phyloP scores from a whole-genome alignment of 1,140 invertebrate genomes.

The Lucilia cuprina region DNA sequence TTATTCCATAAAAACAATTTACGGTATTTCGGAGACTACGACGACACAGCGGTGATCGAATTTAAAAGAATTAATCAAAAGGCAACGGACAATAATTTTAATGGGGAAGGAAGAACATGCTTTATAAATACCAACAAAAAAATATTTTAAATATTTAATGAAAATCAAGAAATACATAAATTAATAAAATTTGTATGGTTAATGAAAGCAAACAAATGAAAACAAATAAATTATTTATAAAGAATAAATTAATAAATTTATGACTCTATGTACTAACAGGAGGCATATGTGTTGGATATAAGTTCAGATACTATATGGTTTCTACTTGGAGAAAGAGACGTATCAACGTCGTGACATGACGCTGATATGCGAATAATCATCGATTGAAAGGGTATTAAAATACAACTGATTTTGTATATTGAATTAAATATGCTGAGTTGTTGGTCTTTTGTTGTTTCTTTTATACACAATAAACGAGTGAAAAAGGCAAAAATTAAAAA shows the following conservation, averaged over 20 bases:
- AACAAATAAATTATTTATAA: constrained; percentile 34
- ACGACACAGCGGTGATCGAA: background rate
- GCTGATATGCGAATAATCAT: background rate
- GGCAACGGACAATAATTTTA: background rate
- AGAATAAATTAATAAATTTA: constrained; percentile 34
- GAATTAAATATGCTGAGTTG: background rate
- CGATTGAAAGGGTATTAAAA: background rate
- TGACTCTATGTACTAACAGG: background rate
- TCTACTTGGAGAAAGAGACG: background rate
- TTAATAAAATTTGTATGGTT: constrained; percentile 33
- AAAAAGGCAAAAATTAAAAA: background rate
- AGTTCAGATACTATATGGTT: too few relatives aligned
- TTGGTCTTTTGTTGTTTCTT: background rate
- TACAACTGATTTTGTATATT: background rate
- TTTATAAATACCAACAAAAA: background rate
- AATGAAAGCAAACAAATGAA: constrained; percentile 1
- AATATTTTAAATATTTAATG: background rate
- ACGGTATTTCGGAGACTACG: background rate
- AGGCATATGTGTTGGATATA: too few relatives aligned
- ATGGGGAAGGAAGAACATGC: background rate
- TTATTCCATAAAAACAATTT: background rate
- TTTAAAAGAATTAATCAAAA: constrained; percentile 5
- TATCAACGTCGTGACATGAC: background rate
- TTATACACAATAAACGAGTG: background rate
- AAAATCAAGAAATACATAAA: constrained; percentile 15